phyloP scores from a whole-genome alignment of 2,797 vertebrate genomes.

The Neosilurus hyrtlii region DNA sequence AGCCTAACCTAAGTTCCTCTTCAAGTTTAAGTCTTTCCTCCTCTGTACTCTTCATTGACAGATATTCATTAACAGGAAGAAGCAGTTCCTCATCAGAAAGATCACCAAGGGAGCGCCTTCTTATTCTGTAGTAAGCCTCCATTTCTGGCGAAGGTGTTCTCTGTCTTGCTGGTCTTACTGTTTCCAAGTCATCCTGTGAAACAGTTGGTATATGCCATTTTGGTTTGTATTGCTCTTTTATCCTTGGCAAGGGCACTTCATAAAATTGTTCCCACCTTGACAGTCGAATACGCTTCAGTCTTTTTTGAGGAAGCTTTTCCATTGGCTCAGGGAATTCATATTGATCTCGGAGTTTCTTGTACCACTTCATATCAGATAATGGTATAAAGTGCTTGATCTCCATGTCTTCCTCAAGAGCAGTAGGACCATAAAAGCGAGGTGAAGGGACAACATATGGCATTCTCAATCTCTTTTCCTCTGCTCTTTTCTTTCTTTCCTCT shows the following conservation, averaged over 20 bases:
- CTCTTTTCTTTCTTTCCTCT: conserved; percentile 83
- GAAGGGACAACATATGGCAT: conserved; percentile 94
- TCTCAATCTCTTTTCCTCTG: conserved; percentile 86
- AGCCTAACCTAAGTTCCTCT: conserved; percentile 90
- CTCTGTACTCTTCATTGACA: conserved; percentile 93
- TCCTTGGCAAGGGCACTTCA: conserved; percentile 89
- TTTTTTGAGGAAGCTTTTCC: conserved; percentile 87
- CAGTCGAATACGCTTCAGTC: conserved; percentile 94
- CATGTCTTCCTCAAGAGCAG: conserved; percentile 85
- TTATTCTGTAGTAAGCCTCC: conserved; percentile 82
- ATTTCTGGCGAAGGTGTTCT: conserved; percentile 86
- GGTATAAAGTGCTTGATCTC: conserved; percentile 93
- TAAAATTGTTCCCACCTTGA: conserved; percentile 99
- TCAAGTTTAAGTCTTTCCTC: conserved; percentile 93
- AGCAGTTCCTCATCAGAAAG: conserved; percentile 94
- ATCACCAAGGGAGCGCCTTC: conserved; percentile 90
- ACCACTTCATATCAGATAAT: conserved; percentile 99
- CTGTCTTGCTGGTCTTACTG: conserved; percentile 89
- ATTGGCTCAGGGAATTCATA: conserved; percentile 97
- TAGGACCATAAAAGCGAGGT: conserved; percentile 77
- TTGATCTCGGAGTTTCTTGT: conserved; percentile 93
- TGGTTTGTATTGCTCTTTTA: conserved; percentile 94
- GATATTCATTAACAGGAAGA: conserved; percentile 89
- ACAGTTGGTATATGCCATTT: conserved; percentile 87
- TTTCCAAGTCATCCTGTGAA: conserved; percentile 95